Conservation (phyloP, 1,140 invertebrate genomes). For the Nixonia krombeini region DNA sequence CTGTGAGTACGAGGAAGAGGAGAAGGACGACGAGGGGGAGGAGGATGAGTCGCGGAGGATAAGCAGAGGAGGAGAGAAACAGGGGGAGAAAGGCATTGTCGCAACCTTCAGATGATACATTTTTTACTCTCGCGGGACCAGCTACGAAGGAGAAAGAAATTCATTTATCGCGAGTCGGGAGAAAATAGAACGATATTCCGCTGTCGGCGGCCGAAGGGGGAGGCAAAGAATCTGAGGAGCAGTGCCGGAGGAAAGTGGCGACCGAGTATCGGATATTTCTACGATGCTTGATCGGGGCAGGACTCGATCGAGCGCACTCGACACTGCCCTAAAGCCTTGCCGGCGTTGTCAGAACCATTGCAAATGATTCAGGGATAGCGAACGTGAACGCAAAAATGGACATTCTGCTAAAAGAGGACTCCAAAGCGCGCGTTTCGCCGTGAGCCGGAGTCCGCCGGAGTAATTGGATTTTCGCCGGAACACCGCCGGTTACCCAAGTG, state of each 20-base stretch:
- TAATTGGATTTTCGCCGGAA: slow-evolving; percentile 9
- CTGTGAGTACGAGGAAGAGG: neutral
- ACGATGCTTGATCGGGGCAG: neutral
- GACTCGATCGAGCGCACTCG: neutral
- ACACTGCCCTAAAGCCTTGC: neutral
- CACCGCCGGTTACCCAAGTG: neutral
- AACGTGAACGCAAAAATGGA: slow-evolving; percentile 4
- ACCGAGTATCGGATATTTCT: slow-evolving; percentile 1
- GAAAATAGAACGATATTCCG: slow-evolving; percentile 6
- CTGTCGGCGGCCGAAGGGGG: no score
- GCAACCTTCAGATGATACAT: no score
- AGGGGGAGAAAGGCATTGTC: no score
- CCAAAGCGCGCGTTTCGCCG: no score
- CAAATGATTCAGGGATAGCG: neutral
- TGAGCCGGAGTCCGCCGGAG: slow-evolving; percentile 5
- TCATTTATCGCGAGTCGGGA: neutral
- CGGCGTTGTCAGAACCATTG: neutral
- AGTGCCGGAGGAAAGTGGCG: neutral
- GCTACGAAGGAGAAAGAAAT: slow-evolving; percentile 1
- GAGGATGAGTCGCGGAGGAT: no score
- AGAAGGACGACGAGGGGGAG: no score
- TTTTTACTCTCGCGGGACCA: no score
- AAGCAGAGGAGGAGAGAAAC: no score
- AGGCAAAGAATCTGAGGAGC: slow-evolving; percentile 3
- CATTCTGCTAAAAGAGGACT: neutral